Base-by-base conservation (phyloP, 2,888 invertebrate genomes). In the Archips crataeganus region DNA sequence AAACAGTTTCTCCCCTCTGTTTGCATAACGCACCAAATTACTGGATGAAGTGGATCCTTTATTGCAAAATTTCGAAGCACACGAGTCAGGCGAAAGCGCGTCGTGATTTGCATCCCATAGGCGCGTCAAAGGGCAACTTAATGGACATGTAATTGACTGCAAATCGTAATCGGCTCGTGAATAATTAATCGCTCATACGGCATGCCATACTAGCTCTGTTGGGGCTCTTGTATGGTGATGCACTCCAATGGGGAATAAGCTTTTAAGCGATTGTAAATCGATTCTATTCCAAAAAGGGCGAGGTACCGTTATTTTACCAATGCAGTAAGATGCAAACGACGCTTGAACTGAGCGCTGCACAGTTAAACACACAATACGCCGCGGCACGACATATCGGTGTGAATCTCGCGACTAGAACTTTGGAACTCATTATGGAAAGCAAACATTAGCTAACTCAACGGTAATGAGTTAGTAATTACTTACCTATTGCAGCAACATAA, bases 1-100 rank as follows among this genome's bases (percentile, higher is more conserved):
- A 87, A 87, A 89, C 90, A 87, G 87, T 89, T 91, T 90, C 90
- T 90, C 90, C 90, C 89, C 87, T 86, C 85, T 86, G 87, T 88
- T 89, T 88, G 87, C 86, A 87, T 89, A 87, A 87, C 83, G 83
- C 79, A 85, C 85, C 82, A 79, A 86, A 86, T 84, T 83, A 84
- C 85, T 82, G 82, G 83, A 82, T 80, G 77, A 78, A 81, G 80
- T 82, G 77, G 82, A 83, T 83, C 82, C 79, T 84, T 82, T 80
- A 84, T 81, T 84, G 83, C 81, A 78, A 81, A 81, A 83, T 79
- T 54, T 75, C 59, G 57, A 68, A 32, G 66, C 45, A 80, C 81
- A 78, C 77, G 78, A 78, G 77, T 74, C 70, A 70, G 59, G 59
- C 63, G 36, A 64, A 23, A 54, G 23, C 51, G 67, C 61, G 3